These are phyloP conservation scores for Urophycis tenuis DNA, from an alignment of 2,797 vertebrate species.

Conservation along the genomic window DNA sequence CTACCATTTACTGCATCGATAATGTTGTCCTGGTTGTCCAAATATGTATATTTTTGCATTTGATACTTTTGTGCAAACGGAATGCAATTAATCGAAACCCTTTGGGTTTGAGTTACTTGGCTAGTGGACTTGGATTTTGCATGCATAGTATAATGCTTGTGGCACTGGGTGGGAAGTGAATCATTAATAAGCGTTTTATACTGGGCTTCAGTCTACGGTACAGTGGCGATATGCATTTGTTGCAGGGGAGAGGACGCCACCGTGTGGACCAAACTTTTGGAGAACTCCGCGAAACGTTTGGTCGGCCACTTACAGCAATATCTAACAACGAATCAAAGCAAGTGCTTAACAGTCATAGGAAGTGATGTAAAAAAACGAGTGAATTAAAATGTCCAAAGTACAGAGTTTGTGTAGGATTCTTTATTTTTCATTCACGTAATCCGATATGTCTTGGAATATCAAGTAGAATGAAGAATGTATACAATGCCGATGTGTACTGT, in stretches of 20 bases:
- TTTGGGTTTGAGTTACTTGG: too few relatives aligned
- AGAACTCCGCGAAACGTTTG: constrained; percentile 49
- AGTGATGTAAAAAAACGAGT: constrained; percentile 12
- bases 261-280: not conserved
- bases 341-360: constrained; percentile 35
- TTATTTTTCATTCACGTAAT: not conserved
- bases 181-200: not conserved
- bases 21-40: too few relatives aligned
- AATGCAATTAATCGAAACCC: too few relatives aligned
- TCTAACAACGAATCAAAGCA: constrained; percentile 38
- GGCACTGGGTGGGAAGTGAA: not conserved
- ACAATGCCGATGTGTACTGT: not conserved
- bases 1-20: too few relatives aligned
- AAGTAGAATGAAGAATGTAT: not conserved
- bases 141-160: too few relatives aligned
- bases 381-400: not conserved
- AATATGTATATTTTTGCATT: too few relatives aligned
- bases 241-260: not conserved
- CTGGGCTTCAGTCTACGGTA: too few relatives aligned
- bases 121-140: too few relatives aligned
- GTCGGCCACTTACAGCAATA: constrained; percentile 38
- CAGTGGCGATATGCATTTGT: too few relatives aligned
- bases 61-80: too few relatives aligned
- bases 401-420: not conserved
- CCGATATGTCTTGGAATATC: not conserved